Evolutionary conservation across 2,888 invertebrate species (phyloP).

Genomic region (Parnassius orleans): DNA sequence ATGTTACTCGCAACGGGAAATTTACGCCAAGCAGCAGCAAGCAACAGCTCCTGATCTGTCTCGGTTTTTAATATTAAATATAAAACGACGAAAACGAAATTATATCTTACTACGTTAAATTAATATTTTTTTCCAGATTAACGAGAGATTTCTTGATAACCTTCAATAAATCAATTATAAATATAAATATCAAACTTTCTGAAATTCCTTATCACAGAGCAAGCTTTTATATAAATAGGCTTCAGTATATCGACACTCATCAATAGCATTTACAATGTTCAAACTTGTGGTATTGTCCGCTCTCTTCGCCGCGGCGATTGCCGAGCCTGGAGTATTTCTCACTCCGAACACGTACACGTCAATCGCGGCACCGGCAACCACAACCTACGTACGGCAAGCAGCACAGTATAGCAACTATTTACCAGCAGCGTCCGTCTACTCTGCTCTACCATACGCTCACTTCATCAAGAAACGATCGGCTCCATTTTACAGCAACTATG

Average conservation of each 20-base stretch:
- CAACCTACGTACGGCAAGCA: conserved; percentile 24
- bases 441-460: conserved; percentile 36
- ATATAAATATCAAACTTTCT: too few relatives aligned
- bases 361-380: conserved; percentile 26
- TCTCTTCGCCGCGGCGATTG: conserved; percentile 68
- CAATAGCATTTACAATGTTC: conserved; percentile 33
- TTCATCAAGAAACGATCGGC: conserved; percentile 54
- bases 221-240: too few relatives aligned
- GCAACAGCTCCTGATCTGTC: too few relatives aligned
- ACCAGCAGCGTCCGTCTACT: conserved; percentile 36
- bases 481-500: conserved; percentile 22
- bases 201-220: too few relatives aligned
- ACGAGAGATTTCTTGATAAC: too few relatives aligned
- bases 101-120: too few relatives aligned
- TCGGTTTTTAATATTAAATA: too few relatives aligned
- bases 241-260: conserved; percentile 16
- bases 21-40: too few relatives aligned
- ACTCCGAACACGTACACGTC: conserved; percentile 11
- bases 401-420: conserved; percentile 34
- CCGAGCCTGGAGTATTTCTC: conserved; percentile 43
- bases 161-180: too few relatives aligned
- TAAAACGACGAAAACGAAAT: too few relatives aligned
- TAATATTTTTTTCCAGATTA: too few relatives aligned
- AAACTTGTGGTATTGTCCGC: conserved; percentile 69
- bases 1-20: too few relatives aligned